These are phyloP conservation scores for Catostylus mosaicus DNA, from an alignment of 30 jellyfish, hydroid and myxozoan species.

Conservation along the genomic window DNA sequence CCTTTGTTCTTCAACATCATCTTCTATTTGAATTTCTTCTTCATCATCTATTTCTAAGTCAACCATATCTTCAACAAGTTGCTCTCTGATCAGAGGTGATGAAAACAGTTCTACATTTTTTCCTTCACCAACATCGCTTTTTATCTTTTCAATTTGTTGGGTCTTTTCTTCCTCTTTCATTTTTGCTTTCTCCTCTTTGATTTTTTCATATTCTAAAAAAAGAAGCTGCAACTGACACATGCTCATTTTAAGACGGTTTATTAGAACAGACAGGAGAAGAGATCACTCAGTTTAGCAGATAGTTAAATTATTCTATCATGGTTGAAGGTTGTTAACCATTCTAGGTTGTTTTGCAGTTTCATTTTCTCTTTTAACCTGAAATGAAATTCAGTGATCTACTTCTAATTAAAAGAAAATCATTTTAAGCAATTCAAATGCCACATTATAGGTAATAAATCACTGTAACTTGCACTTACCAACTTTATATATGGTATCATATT, in stretches of 20 bases:
- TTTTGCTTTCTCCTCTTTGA: conserved; percentile 55
- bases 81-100: conserved; percentile 29
- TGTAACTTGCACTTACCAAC: conserved; percentile 61
- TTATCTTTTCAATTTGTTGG: conserved; percentile 59
- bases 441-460: too few relatives aligned
- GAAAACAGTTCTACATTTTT: conserved; percentile 51
- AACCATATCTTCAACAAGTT: conserved; percentile 7
- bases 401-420: too few relatives aligned
- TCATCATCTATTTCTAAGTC: conserved; percentile 32
- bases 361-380: too few relatives aligned
- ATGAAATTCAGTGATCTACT: too few relatives aligned
- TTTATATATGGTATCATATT: conserved; percentile 80
- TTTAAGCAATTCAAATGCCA: too few relatives aligned
- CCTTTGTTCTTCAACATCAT: conserved; percentile 43
- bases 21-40: conserved; percentile 28
- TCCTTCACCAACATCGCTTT: conserved; percentile 58
- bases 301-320: too few relatives aligned
- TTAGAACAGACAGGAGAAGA: too few relatives aligned
- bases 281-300: too few relatives aligned
- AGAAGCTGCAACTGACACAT: not conserved
- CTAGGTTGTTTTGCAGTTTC: too few relatives aligned
- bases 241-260: too few relatives aligned
- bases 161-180: conserved; percentile 28
- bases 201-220: conserved; percentile 63
- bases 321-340: too few relatives aligned